phyloP scores from a whole-genome alignment of 2,888 invertebrate genomes.

The Aleiodes alternator region DNA sequence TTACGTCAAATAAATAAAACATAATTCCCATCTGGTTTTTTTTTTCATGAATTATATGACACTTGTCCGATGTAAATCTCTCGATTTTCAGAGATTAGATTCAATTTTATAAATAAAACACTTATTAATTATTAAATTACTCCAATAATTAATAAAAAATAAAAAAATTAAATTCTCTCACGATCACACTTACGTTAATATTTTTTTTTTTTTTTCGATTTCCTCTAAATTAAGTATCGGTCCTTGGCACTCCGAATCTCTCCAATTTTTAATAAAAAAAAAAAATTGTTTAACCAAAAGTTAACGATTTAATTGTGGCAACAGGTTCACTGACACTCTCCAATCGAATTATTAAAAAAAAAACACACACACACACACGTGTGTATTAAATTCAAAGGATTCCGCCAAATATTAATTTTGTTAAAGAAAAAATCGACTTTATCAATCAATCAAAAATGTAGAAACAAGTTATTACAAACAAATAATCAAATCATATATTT shows the following conservation, averaged over 20 bases:
- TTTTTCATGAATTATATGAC: not conserved
- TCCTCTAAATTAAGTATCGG: not conserved
- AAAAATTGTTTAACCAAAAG: not conserved
- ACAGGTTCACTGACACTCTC: slow-evolving; percentile 55
- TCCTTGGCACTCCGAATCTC: slow-evolving; percentile 20
- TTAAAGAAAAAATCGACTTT: not conserved
- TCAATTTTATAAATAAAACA: not conserved
- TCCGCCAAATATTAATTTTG: not conserved
- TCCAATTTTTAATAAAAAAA: not conserved
- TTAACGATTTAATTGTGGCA: slow-evolving; percentile 3
- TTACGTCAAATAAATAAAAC: slow-evolving; percentile 38
- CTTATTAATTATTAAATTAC: not conserved
- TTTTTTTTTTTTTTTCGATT: too few relatives aligned
- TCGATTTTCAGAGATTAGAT: slow-evolving; percentile 9
- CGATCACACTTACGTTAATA: slow-evolving; percentile 21
- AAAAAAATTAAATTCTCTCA: not conserved
- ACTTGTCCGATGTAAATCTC: not conserved
- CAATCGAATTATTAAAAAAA: not conserved
- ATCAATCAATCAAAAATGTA: not conserved
- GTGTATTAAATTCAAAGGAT: not conserved
- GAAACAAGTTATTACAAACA: not conserved
- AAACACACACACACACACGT: not conserved
- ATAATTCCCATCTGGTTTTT: not conserved
- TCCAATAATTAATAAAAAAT: too few relatives aligned
- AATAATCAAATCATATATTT: not conserved